Conservation (phyloP, 2,113 vertebrate genomes). For the Seriola aureovittata region DNA sequence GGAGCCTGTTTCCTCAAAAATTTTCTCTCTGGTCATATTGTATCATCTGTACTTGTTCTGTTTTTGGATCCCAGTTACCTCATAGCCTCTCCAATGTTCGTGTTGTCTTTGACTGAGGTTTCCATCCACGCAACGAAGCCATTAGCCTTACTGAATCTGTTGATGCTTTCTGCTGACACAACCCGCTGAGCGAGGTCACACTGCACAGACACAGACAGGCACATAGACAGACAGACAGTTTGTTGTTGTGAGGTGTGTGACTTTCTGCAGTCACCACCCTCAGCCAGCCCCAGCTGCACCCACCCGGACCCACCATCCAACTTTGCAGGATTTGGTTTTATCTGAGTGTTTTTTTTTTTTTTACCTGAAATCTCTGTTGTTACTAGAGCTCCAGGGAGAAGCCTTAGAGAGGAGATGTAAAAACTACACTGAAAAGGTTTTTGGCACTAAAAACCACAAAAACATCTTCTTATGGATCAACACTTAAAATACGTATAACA, state of each 20-base stretch:
- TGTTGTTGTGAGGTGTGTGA: background rate
- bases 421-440: too few relatives aligned
- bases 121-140: conserved; percentile 91
- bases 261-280: background rate
- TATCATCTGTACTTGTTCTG: background rate
- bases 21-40: background rate
- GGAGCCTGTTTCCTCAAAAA: too few relatives aligned
- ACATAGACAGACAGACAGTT: background rate
- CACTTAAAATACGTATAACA: too few relatives aligned
- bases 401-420: too few relatives aligned
- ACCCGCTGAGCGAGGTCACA: conserved; percentile 88
- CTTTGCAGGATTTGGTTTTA: too few relatives aligned
- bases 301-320: too few relatives aligned
- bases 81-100: conserved; percentile 89
- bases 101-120: conserved; percentile 92
- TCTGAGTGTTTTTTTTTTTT: too few relatives aligned
- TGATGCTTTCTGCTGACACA: conserved; percentile 86
- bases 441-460: too few relatives aligned
- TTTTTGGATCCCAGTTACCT: conserved; percentile 75
- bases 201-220: conserved; percentile 70
- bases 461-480: too few relatives aligned
- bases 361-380: too few relatives aligned
- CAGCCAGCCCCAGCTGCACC: too few relatives aligned
- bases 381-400: too few relatives aligned
- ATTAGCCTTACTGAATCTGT: conserved; percentile 89